phyloP scores from a whole-genome alignment of 1,140 invertebrate genomes.

The Nautilus pompilius region DNA sequence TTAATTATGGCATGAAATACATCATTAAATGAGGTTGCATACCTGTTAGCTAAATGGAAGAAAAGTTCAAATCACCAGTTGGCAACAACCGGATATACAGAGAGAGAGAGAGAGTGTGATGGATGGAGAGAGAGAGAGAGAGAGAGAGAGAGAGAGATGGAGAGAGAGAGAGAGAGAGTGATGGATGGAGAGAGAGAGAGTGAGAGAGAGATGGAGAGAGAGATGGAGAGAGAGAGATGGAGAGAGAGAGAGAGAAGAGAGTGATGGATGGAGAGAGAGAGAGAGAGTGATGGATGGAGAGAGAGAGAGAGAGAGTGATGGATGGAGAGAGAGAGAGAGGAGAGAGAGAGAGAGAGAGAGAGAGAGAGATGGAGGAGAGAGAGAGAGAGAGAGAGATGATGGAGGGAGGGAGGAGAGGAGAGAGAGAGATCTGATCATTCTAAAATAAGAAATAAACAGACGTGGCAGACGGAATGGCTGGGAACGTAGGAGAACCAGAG shows the following conservation, averaged over 20 bases:
- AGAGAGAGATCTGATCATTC: no score
- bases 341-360: neutral
- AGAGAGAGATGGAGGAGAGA: neutral
- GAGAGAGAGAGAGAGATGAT: neutral
- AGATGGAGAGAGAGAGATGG: neutral
- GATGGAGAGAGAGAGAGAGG: neutral
- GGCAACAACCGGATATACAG: no score
- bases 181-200: neutral
- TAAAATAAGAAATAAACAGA: no score
- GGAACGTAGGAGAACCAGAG: no score
- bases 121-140: neutral
- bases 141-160: neutral
- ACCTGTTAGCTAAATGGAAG: no score
- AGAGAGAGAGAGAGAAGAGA: neutral
- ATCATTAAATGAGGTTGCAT: no score
- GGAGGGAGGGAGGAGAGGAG: neutral
- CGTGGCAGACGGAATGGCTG: no score
- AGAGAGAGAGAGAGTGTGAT: neutral
- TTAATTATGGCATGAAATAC: no score
- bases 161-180: neutral
- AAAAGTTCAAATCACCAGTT: no score
- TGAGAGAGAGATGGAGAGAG: neutral
- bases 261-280: neutral
- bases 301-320: neutral
- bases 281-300: neutral